These are phyloP conservation scores for Chirona hameri DNA, from an alignment of 2,888 invertebrate genomes.

Conservation along the genomic window DNA sequence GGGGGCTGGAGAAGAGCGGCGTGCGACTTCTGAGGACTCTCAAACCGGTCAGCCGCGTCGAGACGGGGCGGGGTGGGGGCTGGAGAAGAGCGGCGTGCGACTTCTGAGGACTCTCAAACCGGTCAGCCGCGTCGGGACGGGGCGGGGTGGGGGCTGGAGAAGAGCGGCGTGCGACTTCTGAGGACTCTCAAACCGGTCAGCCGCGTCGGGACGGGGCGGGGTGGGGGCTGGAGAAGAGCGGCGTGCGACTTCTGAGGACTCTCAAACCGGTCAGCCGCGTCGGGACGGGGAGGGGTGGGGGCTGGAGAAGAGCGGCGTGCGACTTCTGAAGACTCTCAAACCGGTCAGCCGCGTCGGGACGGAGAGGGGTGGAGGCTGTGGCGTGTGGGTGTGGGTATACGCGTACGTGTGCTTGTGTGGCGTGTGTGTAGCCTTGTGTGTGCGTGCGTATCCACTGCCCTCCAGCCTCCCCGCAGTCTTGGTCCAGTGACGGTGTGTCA, in stretches of 20 bases:
- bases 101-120: constrained; percentile 90
- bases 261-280: constrained; percentile 70
- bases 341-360: constrained; percentile 58
- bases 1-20: constrained; percentile 86
- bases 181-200: constrained; percentile 83
- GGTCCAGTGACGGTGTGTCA: too few relatives aligned
- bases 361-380: too few relatives aligned
- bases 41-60: constrained; percentile 65
- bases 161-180: constrained; percentile 81
- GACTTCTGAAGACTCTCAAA: constrained; percentile 83
- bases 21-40: constrained; percentile 82
- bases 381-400: too few relatives aligned
- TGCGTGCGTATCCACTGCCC: too few relatives aligned
- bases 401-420: too few relatives aligned
- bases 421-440: too few relatives aligned
- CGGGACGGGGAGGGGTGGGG: too few relatives aligned
- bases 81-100: constrained; percentile 84
- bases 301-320: constrained; percentile 84
- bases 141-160: too few relatives aligned
- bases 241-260: constrained; percentile 80
- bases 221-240: constrained; percentile 90
- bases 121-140: constrained; percentile 49
- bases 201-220: too few relatives aligned
- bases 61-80: too few relatives aligned
- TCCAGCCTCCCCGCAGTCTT: too few relatives aligned